phyloP scores from a whole-genome alignment of 2,888 invertebrate species.

The Drymonia ruficornis region DNA sequence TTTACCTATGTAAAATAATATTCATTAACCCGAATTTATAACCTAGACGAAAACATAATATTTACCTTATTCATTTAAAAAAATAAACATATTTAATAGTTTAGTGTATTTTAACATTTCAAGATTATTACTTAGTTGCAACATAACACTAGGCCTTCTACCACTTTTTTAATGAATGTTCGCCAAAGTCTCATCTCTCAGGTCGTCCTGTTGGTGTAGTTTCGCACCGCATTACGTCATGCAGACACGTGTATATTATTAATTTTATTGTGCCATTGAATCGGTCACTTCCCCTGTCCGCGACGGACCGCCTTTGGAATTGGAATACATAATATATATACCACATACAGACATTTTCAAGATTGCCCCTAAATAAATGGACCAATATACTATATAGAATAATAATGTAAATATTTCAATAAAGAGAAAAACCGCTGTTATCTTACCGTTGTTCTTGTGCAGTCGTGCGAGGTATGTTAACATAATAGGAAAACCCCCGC shows the following conservation, averaged over 20 bases:
- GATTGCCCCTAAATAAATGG: background rate
- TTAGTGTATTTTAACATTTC: too few species aligned
- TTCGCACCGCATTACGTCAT: conserved; percentile 34
- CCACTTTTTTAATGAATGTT: background rate
- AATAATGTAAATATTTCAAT: too few species aligned
- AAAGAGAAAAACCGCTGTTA: background rate
- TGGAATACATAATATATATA: background rate
- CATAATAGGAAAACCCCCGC: background rate
- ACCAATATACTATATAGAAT: too few species aligned
- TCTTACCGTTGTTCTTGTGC: background rate
- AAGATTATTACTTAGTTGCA: too few species aligned
- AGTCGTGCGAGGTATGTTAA: background rate
- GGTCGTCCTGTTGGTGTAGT: background rate
- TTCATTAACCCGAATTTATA: too few species aligned
- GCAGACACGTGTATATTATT: conserved; percentile 37
- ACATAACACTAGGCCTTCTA: too few species aligned
- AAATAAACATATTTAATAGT: too few species aligned
- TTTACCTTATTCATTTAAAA: too few species aligned
- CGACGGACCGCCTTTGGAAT: conserved; percentile 22
- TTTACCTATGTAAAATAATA: too few species aligned
- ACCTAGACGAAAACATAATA: too few species aligned
- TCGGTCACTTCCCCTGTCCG: conserved; percentile 41
- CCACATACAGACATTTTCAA: background rate
- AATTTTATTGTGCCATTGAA: conserved; percentile 39
- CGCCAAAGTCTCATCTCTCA: background rate